phyloP scores from a whole-genome alignment of 2,113 vertebrate genomes.

The Podarcis cretensis region DNA sequence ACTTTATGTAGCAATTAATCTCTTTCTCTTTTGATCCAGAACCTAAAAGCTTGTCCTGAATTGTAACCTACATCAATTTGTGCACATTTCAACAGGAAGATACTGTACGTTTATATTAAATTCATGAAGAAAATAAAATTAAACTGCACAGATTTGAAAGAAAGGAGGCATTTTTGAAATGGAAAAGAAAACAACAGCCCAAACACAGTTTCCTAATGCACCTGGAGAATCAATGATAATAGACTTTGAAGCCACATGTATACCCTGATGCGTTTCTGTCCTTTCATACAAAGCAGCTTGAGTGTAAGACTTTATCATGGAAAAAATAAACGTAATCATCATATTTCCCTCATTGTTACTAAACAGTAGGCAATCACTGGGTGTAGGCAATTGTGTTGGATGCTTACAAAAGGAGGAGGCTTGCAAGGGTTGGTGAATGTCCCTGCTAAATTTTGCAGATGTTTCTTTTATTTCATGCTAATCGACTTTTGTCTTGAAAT shows the following conservation, averaged over 20 bases:
- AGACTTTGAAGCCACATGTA: background rate
- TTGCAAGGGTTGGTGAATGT: conserved; percentile 39
- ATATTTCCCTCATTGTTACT: conserved; percentile 49
- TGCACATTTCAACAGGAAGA: conserved; percentile 2
- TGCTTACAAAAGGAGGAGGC: conserved; percentile 39
- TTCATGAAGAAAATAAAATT: conserved; percentile 34
- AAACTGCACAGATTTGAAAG: background rate
- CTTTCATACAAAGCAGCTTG: conserved; percentile 36
- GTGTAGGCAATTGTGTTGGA: conserved; percentile 39
- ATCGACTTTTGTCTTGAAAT: conserved; percentile 64
- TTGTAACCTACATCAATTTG: conserved; percentile 14
- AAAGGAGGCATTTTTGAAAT: background rate
- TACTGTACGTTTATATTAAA: conserved; percentile 10
- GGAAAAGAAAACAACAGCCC: conserved; percentile 2
- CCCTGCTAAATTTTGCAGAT: conserved; percentile 30
- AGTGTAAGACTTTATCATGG: background rate
- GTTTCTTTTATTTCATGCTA: conserved; percentile 32
- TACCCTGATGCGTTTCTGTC: conserved; percentile 20
- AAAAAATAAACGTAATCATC: conserved; percentile 37
- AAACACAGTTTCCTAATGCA: background rate
- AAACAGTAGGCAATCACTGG: conserved; percentile 58
- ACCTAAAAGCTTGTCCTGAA: conserved; percentile 16
- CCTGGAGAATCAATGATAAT: background rate
- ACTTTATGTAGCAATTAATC: background rate
- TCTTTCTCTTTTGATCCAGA: background rate